Base-by-base conservation (phyloP, 2,113 vertebrate species). In the Apaloderma vittatum region DNA sequence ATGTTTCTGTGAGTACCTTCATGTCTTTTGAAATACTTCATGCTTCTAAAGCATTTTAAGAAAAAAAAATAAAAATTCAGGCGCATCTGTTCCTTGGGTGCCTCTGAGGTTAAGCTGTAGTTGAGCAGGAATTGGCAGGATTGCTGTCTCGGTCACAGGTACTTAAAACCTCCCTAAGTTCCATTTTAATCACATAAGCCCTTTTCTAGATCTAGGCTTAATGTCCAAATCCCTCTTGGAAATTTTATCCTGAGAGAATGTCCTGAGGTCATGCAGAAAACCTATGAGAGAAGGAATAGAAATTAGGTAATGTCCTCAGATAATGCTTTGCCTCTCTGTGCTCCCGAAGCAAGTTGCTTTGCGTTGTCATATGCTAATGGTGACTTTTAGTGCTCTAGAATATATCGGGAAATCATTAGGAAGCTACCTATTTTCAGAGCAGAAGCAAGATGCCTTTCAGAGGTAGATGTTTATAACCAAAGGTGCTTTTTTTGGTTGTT, bases 121-220 rank as follows among this genome's bases (percentile, higher is more conserved):
- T 36, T 95, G 80, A 97, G 91, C 93, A 95, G 74, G 77, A 93
- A 75, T 86, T 95, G 91, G 93, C 89, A 96, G 81, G 84, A 93
- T 91, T 86, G 88, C 66, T 48, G 30, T 54, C 70, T 54, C 6
- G 11, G 93, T 93, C 93, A 91, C 63, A 82, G 81, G 91, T 91
- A 95, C 93, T 96, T 93, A 96, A 95, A 94, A 93, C 81, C 93
- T 90, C 62, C 66, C 87, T 95, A 95, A 95, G 66, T 96, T 95
- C 93, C 90, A 49, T 93, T 96, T 95, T 97, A 96, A 97, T 96
- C 94, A 85, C 89, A 87, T 97, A 96, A 97, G 76, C 93, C 32
- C 26, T 94, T 95, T 96, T 82, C 77, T 94, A 94, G 77, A 95
- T 93, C 91, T 88, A 61, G 89, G 91, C 80, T 95, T 96, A 91